Percentiles rank a stretch among this genome's conserved stretches.
phyloP scores from a whole-genome alignment of 2,113 vertebrate genomes.

The Ictalurus furcatus region DNA sequence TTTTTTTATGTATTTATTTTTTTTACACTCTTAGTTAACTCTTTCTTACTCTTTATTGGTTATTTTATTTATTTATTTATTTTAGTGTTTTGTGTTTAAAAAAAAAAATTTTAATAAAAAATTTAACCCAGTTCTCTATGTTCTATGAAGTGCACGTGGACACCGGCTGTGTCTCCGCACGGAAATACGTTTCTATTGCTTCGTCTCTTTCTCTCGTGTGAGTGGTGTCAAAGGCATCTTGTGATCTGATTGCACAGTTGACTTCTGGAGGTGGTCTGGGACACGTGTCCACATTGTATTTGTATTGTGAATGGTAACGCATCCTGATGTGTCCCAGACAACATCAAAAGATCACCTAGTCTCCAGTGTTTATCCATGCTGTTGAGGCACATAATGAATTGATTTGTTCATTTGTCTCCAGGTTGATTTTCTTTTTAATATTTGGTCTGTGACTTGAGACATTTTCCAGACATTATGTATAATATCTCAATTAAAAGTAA shows the following conservation, averaged over 20 bases:
- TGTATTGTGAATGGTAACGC: background rate
- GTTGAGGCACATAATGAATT: background rate
- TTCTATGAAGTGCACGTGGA: background rate
- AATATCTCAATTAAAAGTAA: background rate
- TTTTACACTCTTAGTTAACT: background rate
- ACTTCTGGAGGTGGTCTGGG: background rate
- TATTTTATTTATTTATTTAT: background rate
- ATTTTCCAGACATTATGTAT: background rate
- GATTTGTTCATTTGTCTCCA: background rate
- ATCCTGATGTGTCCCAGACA: background rate
- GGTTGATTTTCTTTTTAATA: background rate
- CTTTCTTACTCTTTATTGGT: background rate
- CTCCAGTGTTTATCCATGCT: background rate
- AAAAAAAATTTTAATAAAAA: background rate
- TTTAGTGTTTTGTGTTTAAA: background rate
- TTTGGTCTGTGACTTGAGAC: background rate
- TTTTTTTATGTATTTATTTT: background rate
- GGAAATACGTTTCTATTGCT: background rate
- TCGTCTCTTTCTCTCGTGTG: background rate
- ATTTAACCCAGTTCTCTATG: background rate
- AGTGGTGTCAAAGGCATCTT: background rate
- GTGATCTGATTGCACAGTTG: background rate
- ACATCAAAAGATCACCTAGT: background rate
- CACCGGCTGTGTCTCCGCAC: background rate
- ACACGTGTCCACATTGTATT: background rate